Conservation (phyloP, 2,797 vertebrate species). For the Paedocypris micromegethes region DNA sequence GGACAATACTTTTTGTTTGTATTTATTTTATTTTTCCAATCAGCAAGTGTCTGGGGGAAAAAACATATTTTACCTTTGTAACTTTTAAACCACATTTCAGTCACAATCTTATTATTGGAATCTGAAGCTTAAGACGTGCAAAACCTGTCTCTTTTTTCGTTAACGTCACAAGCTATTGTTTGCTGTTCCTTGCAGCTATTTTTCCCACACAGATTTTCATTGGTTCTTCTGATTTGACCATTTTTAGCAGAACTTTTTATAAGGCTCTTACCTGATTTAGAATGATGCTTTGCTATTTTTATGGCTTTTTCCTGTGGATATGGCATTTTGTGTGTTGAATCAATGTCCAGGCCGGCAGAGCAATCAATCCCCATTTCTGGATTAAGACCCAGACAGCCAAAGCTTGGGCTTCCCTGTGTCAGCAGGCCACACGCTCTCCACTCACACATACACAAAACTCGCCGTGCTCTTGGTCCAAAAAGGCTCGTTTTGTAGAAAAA, state of each 20-base stretch:
- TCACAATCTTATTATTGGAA: no score
- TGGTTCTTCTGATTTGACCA: slow-evolving; percentile 15
- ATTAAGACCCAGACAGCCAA: slow-evolving; percentile 64
- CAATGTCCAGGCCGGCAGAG: slow-evolving; percentile 74
- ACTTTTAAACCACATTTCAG: no score
- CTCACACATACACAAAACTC: slow-evolving; percentile 1
- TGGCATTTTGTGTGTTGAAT: slow-evolving; percentile 73
- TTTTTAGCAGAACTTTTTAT: slow-evolving; percentile 20
- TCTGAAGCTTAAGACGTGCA: no score
- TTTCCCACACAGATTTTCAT: not conserved
- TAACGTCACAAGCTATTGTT: no score
- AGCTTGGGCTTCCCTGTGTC: slow-evolving; percentile 32
- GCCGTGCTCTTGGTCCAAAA: not conserved
- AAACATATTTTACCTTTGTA: no score
- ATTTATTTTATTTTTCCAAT: no score
- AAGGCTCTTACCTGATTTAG: slow-evolving; percentile 21
- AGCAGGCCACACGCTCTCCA: slow-evolving; percentile 23
- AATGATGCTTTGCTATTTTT: slow-evolving; percentile 45
- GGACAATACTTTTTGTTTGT: no score
- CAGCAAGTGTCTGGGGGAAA: no score
- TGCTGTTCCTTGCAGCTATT: no score
- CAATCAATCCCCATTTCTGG: slow-evolving; percentile 81
- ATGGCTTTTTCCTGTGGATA: slow-evolving; percentile 63
- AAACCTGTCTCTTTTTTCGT: no score
- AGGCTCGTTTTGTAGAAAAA: not conserved